Evolutionary conservation across 2,888 invertebrate genomes (phyloP).

Genomic region (Scelioninae gen. 2): DNA sequence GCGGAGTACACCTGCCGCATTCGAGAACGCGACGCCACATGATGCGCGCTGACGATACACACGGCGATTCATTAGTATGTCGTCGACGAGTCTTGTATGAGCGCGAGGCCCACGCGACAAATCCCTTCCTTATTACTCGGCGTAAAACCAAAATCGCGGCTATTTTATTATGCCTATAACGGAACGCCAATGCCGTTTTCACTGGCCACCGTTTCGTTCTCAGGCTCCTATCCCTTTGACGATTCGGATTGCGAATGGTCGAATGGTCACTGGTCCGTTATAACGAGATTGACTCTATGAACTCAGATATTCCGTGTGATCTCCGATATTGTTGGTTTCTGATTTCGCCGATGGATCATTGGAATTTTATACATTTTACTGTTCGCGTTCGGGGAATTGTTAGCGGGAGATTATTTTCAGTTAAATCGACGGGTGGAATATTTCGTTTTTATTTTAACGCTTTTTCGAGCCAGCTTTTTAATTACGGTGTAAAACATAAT

Average conservation of each 20-base stretch:
- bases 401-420: no score
- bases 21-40: slow-evolving; percentile 58
- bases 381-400: no score
- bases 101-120: slow-evolving; percentile 66
- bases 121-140: slow-evolving; percentile 58
- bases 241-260: slow-evolving; percentile 24
- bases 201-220: slow-evolving; percentile 21
- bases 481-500: no score
- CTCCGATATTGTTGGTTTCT: not conserved
- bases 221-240: slow-evolving; percentile 28
- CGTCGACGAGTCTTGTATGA: slow-evolving; percentile 52
- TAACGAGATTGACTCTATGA: slow-evolving; percentile 45
- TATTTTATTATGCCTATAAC: slow-evolving; percentile 20
- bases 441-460: no score
- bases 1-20: slow-evolving; percentile 67
- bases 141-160: slow-evolving; percentile 35
- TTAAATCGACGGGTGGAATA: no score
- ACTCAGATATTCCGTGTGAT: slow-evolving; percentile 20
- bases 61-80: slow-evolving; percentile 66
- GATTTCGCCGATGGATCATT: not conserved
- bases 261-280: slow-evolving; percentile 36
- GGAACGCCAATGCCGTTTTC: slow-evolving; percentile 31
- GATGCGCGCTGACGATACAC: slow-evolving; percentile 44
- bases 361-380: no score
- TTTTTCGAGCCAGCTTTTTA: no score